Base-by-base conservation (phyloP, 2,888 invertebrate species). In the Alsophila aescularia region DNA sequence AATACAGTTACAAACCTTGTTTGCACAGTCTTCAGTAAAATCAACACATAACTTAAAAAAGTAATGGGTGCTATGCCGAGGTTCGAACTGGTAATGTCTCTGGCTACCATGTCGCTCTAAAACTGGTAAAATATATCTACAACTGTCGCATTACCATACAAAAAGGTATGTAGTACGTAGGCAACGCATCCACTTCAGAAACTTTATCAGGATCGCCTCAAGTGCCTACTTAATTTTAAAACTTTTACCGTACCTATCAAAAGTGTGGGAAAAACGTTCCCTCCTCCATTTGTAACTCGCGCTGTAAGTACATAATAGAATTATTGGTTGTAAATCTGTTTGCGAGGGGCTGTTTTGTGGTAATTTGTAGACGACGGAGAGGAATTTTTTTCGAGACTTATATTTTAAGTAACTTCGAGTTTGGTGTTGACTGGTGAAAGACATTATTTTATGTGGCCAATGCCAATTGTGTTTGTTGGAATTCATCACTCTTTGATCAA, bases 321-420 rank as follows among this genome's bases (percentile, higher is more conserved):
- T 66, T 63, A 66, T 66, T 66, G 66, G 63, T 62, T 60, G 61
- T 61, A 61, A 66, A 66, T 63, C 66, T 63, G 66, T 66, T 66
- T 63, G 66, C 61, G 63, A 66, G 61, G 65, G 66, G 66, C 52
- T 62, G 66, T 63, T 66, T 61, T 63, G 62, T 52, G 65, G 61
- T 66, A 63, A 66, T 66, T 66, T 60, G 66, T 61, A 53, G 58
- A 51, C 51, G 58, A 50, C 50, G 50, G 58, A 52, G 59, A 49
- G 57, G 58, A 50, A 53, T 57, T 66, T 65, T n/a, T 65, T 63
- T 52, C 58, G 50, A 47, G 55, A 43, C 55, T 54, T 58, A 53
- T 52, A 45, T 62, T 62, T 65, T 54, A 58, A 51, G 49, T 44
- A 50, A 60, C 62, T 62, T 60, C 4, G 35, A 40, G 24, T 61